Base-by-base conservation (phyloP, 2,797 vertebrate genomes). In the Setipinna tenuifilis region DNA sequence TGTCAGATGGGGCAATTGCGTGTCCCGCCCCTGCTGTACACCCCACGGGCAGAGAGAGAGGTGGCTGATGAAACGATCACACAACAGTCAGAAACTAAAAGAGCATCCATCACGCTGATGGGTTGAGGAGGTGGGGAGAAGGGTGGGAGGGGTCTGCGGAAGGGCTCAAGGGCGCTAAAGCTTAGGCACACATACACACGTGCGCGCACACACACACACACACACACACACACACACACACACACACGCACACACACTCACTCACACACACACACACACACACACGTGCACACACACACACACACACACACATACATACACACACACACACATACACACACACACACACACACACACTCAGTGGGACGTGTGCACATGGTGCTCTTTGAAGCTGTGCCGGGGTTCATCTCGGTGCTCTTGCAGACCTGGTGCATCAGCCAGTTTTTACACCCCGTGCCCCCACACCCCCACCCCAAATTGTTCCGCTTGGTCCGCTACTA, bases 1-100 rank as follows among this genome's bases (percentile, higher is more conserved):
- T 75, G 68, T 75, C 68, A 75, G 68, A 35, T 41, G 31, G 68
- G 31, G 68, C 68, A 75, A 75, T 41, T 75, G 14, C 6, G 14
- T 41, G 68, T 75, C 68, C 68, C 68, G 19, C 31, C 68, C 68
- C 68, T 75, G 68, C 28, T 35, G 16, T 75, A 41, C 31, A 10
- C 68, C 68, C 31, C 68, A 75, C 28, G 12, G 68, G 16, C 68
- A 21, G 68, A 35, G 68, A 75, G 68, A 35, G 68, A 75, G 68
- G 35, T 17, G 31, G 68, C 68, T 75, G 68, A 75, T 75, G 65
- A 71, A 71, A 71, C 28, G 68, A 75, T 75, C 68, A 75, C 16
- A 75, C 68, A 75, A 41, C 68, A 75, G 68, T 41, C 68, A 41
- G 68, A 75, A 6, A 75, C 65, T 31, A 6, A 31, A 3, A 35